Base-by-base conservation (phyloP, 1,140 invertebrate species). In the Musca domestica region DNA sequence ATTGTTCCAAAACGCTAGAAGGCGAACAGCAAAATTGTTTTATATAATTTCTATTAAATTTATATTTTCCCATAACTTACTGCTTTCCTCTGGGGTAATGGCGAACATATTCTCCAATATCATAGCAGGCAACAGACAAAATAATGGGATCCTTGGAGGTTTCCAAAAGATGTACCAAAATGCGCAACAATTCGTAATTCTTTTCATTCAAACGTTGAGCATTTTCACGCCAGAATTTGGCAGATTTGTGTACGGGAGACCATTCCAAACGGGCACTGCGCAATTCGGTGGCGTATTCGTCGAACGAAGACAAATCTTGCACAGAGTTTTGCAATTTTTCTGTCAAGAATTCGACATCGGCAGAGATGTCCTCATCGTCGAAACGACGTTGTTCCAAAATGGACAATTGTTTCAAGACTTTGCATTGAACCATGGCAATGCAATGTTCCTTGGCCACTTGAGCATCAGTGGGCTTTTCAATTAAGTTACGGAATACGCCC, bases 161-260 rank as follows among this genome's bases (percentile, higher is more conserved):
- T 83, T 98, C 94, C 72, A 98, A 84, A 67, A 98, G 84, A 76
- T 94, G 90, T 64, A 98, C 92, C 25, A 99, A 85, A 71, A 97
- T 98, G 67, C 97, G 94, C 20, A 99, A 83, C 67, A 99, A 84
- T 83, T 99, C 97, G 81, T 97, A 98, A 78, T 98, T 98, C 82
- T 98, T 98, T 81, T 99, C 98, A 83, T 98, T 99, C 23, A 99
- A 86, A 48, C 95, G 88, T 71, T 88, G 88, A 1, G 96, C 96
- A 86, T 99, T 99, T 85, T 99, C 98, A 69, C 96, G 88, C 98
- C 98, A 99, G 84, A 99, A 99, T 83, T 98, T 96, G 67, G 96
- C 95, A 20, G 96, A 98, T 82, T 98, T 98, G 85, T 99, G 98
- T n/a, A 99, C 97, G 0, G 98, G 98, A 27, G 95, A 98, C 98